Base-by-base conservation (phyloP, 2,797 vertebrate species). In the Odontamblyopus lacepedii region DNA sequence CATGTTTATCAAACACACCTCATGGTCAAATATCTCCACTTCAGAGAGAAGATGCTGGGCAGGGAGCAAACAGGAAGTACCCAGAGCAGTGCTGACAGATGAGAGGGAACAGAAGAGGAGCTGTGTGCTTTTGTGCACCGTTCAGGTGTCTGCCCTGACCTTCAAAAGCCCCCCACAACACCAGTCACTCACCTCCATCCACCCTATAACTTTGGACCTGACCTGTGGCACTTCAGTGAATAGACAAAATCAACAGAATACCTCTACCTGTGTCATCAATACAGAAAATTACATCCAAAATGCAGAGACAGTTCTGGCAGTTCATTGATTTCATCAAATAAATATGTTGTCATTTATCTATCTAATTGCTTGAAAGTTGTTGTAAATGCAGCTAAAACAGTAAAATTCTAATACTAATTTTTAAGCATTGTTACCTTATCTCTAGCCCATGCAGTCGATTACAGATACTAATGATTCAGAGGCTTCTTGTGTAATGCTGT, bases 1-100 rank as follows among this genome's bases (percentile, higher is more conserved):
- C 76, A 78, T 93, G 90, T 91, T 92, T 92, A 90, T 89, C 76
- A 88, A 93, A 92, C 89, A 92, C 72, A 80, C 67, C 73, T 78
- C 70, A 44, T 23, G 78, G 78, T 78, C 75, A 86, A 83, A 91
- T 82, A 88, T 90, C 90, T 91, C 78, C 83, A 88, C 88, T 88
- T 91, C 89, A 92, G 79, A 87, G 69, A 68, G 32, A 81, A 73
- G 73, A 60, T 38, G 23, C 65, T 79, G 78, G 81, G 76, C 66
- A 79, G 71, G 69, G 84, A 89, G 87, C 80, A 78, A 90, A 75
- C 76, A 78, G 83, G 83, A 86, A 89, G 83, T 86, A 79, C 79
- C 66, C 74, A 87, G 84, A 78, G 60, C 26, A 1, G 84, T 75
- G 91, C 84, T 53, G 90, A 93, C 81, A 93, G 92, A 92, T 81